Base-by-base conservation (phyloP, 1,140 invertebrate species). In the Drosophila willistoni region DNA sequence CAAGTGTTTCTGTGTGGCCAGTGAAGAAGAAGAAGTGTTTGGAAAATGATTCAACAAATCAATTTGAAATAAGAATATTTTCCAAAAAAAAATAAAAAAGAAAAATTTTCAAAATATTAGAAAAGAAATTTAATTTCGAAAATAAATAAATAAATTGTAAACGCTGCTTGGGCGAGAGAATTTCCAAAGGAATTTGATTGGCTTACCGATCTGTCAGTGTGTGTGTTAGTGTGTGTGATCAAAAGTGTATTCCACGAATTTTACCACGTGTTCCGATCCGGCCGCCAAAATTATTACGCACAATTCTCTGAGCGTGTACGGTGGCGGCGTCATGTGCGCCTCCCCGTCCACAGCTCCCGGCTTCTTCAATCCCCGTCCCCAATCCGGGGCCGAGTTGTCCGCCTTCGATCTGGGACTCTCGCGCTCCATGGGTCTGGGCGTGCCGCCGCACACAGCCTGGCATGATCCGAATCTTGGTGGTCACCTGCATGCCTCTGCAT, bases 381-480 rank as follows among this genome's bases (percentile, higher is more conserved):
- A 92, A 47, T 82, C 90, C 56, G 84, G 90, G 66, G 93, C 93
- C 64, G 91, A 92, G 73, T 69, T 92, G 60, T 90, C 90, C 70
- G 82, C 90, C 73, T 92, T 94, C 93, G 94, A 94, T 92, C 93
- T 94, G 91, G 94, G 94, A 73, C 94, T 95, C 87, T 93, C 94
- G 79, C 93, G 94, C 76, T 93, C 93, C 81, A 96, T 96, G 95
- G 94, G 95, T 82, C 92, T 96, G 92, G 95, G 95, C 71, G 95
- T 94, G 74, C 94, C 94, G 86, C 94, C 94, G 61, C 93, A 93
- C 56, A 94, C 93, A 90, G 93, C 93, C 33, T 96, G 96, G 94
- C 94, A 96, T 78, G 95, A 96, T 91, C 93, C 95, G 73, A 93
- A 83, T 64, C 61, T 91, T 39, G 85, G 90, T 29, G 77, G 89